A percentile compares a stretch with the other conserved stretches of the same genome.
Conservation (phyloP, 2,113 vertebrate species). For the Marcusenius ussheri region DNA sequence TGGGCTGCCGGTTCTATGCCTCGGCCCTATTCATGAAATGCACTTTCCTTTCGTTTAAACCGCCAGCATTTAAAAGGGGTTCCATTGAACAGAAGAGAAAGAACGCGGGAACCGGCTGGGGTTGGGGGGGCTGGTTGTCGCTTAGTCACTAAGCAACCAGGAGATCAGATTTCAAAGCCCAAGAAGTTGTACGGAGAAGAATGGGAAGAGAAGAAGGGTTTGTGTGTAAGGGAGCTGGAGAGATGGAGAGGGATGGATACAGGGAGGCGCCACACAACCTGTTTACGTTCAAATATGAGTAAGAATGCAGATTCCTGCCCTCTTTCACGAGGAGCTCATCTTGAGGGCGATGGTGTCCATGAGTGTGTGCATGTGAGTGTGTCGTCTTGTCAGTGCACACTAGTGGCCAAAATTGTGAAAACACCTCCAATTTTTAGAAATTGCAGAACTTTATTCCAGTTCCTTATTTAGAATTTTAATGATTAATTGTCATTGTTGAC, state of each 20-base stretch:
- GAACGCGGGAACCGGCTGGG: neutral
- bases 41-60: slow-evolving; percentile 27
- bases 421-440: neutral
- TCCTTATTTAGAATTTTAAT: neutral
- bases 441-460: neutral
- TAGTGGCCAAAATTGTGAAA: neutral
- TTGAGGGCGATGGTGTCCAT: neutral
- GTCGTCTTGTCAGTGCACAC: neutral
- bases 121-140: slow-evolving; percentile 37
- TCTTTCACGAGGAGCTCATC: neutral
- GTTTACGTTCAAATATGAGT: slow-evolving; percentile 11
- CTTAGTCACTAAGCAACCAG: slow-evolving; percentile 59
- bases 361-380: slow-evolving; percentile 15
- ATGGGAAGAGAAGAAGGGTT: slow-evolving; percentile 23
- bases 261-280: neutral
- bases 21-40: slow-evolving; percentile 11
- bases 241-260: neutral
- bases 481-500: too few relatives aligned
- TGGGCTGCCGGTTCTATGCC: neutral
- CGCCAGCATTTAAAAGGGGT: slow-evolving; percentile 48
- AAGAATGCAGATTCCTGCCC: neutral
- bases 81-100: slow-evolving; percentile 44
- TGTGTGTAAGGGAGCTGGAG: neutral
- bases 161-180: slow-evolving; percentile 63
- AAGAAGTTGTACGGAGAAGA: slow-evolving; percentile 52